Base-by-base conservation (phyloP, 2,888 invertebrate species). In the Cryptus armator region DNA sequence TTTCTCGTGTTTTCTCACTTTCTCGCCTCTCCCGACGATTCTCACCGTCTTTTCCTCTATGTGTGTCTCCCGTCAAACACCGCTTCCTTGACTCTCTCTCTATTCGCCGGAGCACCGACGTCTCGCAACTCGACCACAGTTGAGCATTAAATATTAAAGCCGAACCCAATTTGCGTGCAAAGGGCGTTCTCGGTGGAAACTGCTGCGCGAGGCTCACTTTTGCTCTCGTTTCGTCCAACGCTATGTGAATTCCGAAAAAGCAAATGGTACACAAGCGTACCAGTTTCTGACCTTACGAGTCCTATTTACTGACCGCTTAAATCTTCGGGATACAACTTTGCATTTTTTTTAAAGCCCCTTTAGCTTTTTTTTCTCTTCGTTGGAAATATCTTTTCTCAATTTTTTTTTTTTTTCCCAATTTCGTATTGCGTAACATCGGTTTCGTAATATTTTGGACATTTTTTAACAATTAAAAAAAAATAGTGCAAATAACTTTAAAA, bases 111-210 rank as follows among this genome's bases (percentile, higher is more conserved):
- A 43, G 14, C 46, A 19, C 32, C 51, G 37, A 37, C 37, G 59
- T 76, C 76, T 75, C 67, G 72, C 86, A 89, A 89, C 91, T 90
- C 91, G 91, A 91, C 91, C 91, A 89, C 91, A 89, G 88, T 90
- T 90, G 87, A 87, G 53, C 92, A 92, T 92, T 89, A 92, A 92
- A 89, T 91, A 92, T 92, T 92, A 89, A 92, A 86, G 90, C 85
- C 89, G 90, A 92, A 91, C 92, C 91, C 91, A 92, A 92, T 92
- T 92, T 91, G 91, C 91, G 91, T 91, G 91, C 90, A 90, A 90
- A 91, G 88, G 90, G 90, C 89, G 90, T 90, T 91, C 89, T 89
- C 87, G 85, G 78, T 86, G 89, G 90, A 90, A 90, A 90, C 91
- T 90, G 88, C 88, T 83, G 85, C 85, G 37, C 81, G 85, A 84